These are phyloP conservation scores for Myotis myotis DNA, from an alignment of 2,797 vertebrate species.

Conservation along the genomic window DNA sequence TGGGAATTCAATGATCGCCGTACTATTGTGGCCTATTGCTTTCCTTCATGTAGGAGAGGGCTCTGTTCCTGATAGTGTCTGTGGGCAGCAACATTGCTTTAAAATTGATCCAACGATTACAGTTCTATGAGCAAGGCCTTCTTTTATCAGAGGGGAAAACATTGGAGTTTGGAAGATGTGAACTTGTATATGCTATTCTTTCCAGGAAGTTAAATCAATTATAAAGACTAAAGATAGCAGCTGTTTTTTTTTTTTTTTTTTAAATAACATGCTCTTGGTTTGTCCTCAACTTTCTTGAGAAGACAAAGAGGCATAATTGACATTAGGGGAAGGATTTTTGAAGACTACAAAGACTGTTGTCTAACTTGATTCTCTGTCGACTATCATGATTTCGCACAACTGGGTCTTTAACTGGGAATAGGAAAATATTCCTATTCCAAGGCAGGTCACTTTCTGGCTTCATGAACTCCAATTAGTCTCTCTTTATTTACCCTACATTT, in stretches of 20 bases:
- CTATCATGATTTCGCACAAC: neutral
- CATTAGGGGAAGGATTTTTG: neutral
- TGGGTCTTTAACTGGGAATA: neutral
- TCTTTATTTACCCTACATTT: neutral
- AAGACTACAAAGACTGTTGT: neutral
- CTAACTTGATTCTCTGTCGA: conserved; percentile 24
- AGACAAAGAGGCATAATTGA: neutral
- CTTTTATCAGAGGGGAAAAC: neutral
- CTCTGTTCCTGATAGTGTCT: neutral
- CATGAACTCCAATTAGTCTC: neutral
- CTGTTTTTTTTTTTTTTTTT: neutral
- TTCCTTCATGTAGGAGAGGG: neutral
- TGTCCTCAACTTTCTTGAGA: conserved; percentile 25
- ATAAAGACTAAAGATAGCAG: neutral
- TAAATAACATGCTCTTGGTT: neutral
- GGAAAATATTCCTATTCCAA: neutral
- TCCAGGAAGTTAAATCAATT: conserved; percentile 45
- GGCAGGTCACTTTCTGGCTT: neutral
- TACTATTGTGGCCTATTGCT: neutral
- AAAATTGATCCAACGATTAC: neutral
- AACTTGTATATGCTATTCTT: conserved; percentile 19
- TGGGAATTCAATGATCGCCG: neutral
- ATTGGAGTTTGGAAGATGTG: neutral
- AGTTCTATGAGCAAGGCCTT: neutral
- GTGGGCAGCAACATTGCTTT: neutral